Evolutionary conservation across 37 sponge, comb jelly and placozoan species (phyloP).

Genomic region (Oopsacas minuta): DNA sequence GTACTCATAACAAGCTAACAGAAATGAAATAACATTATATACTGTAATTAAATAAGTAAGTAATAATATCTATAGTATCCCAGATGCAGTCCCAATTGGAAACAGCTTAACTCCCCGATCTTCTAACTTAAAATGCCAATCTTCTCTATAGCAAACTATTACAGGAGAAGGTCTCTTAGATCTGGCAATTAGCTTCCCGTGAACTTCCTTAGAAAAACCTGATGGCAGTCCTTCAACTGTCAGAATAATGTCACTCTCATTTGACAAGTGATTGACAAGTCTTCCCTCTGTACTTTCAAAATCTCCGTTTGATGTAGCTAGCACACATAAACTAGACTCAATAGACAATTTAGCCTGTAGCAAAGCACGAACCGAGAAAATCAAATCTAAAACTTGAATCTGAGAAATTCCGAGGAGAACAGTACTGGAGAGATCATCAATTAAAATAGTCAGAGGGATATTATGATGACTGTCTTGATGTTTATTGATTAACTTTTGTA

Average conservation of each 20-base stretch:
- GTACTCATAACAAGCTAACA: neutral
- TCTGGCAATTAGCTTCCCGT: neutral
- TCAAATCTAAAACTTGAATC: neutral
- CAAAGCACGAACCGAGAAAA: neutral
- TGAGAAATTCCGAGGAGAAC: neutral
- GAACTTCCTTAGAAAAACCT: neutral
- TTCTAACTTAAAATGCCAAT: neutral
- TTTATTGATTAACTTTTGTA: neutral
- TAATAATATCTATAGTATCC: neutral
- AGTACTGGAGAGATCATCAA: neutral
- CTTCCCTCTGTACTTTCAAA: neutral
- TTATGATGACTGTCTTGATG: neutral
- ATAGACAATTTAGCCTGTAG: neutral
- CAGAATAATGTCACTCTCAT: neutral
- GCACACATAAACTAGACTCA: neutral
- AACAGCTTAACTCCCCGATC: neutral
- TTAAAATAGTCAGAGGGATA: neutral
- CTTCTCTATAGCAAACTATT: neutral
- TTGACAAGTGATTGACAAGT: neutral
- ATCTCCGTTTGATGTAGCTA: neutral
- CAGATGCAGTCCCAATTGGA: neutral
- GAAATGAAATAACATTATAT: neutral
- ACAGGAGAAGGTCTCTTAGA: neutral
- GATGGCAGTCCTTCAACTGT: neutral
- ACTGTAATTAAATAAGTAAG: too few species aligned